Conservation (phyloP, 2,797 vertebrate genomes). For the Spinus pinus region DNA sequence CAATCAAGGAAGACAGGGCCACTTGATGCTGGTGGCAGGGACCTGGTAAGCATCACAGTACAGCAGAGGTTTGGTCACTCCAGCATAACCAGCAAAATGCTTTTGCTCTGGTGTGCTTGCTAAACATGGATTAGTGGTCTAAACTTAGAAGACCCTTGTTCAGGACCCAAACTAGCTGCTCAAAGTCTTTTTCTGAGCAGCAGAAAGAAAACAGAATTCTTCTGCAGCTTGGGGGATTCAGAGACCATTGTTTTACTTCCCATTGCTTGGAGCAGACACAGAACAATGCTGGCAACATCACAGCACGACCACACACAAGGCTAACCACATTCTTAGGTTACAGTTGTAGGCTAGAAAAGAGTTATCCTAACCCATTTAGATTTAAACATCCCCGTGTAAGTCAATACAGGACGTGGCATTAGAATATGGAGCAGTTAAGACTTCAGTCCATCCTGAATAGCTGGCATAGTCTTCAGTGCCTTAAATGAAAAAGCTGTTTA, state of each 20-base stretch:
- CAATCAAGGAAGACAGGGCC: background rate
- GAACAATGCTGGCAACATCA: conserved; percentile 35
- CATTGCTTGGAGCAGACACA: background rate
- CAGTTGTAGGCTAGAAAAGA: conserved; percentile 19
- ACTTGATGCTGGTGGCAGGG: background rate
- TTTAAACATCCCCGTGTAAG: conserved; percentile 36
- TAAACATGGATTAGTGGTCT: background rate
- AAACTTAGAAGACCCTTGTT: background rate
- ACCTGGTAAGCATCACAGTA: background rate
- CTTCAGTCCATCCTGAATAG: conserved; percentile 7
- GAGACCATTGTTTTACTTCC: conserved; percentile 9
- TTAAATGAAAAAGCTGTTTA: conserved; percentile 47
- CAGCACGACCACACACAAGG: conserved; percentile 43
- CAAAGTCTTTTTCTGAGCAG: background rate
- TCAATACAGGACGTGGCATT: conserved; percentile 31
- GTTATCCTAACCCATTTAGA: conserved; percentile 25
- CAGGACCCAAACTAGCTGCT: background rate
- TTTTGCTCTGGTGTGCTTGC: background rate
- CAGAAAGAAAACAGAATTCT: conserved; percentile 3
- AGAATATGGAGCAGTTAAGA: conserved; percentile 21
- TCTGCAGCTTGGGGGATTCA: background rate
- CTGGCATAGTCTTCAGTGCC: background rate
- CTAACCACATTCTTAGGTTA: conserved; percentile 44
- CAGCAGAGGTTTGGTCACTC: background rate
- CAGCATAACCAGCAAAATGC: background rate